Conservation (phyloP, 2,888 invertebrate genomes). For the Cylloceria caligata region DNA sequence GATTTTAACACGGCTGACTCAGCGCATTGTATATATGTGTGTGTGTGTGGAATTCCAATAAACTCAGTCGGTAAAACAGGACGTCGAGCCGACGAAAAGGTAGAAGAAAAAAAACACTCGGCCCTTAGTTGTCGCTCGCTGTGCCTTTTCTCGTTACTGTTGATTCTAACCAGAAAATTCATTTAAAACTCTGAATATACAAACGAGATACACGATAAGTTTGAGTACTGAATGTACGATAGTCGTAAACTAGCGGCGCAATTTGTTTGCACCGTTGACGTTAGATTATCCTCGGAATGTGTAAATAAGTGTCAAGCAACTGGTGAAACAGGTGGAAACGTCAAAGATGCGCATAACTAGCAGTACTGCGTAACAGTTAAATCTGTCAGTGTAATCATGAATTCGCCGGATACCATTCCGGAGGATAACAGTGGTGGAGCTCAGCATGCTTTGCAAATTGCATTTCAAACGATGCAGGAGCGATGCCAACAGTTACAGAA, state of each 20-base stretch:
- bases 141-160: background rate
- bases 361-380: constrained; percentile 11
- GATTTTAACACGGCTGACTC: too few relatives aligned
- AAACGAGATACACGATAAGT: background rate
- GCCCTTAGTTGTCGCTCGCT: too few relatives aligned
- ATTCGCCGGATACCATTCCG: constrained; percentile 36
- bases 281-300: background rate
- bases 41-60: background rate
- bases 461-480: constrained; percentile 93
- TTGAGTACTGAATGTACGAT: background rate
- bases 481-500: constrained; percentile 91
- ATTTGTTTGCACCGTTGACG: background rate
- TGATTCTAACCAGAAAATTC: background rate
- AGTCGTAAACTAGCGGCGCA: background rate
- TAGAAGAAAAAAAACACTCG: background rate
- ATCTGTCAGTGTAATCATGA: constrained; percentile 43
- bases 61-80: background rate
- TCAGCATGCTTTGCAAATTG: constrained; percentile 89
- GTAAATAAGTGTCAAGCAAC: background rate
- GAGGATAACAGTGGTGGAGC: constrained; percentile 62
- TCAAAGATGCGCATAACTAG: background rate
- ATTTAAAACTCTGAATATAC: background rate
- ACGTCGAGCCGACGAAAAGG: background rate
- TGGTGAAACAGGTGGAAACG: background rate
- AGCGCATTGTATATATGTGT: too few relatives aligned